These are phyloP conservation scores for Smithornis capensis DNA, from an alignment of 2,113 vertebrate genomes.

Conservation along the genomic window DNA sequence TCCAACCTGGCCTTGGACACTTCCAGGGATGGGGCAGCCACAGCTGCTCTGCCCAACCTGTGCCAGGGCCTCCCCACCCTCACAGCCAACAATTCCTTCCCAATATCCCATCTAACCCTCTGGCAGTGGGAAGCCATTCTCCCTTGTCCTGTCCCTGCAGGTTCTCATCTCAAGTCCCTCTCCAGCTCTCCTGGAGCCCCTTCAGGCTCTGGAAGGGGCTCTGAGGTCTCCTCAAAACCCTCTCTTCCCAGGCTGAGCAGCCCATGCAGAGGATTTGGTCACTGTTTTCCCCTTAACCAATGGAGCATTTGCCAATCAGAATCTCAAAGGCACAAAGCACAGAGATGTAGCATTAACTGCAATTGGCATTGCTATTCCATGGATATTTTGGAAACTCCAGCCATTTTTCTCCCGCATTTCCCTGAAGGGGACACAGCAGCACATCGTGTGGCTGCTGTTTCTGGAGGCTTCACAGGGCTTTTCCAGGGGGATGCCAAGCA, in stretches of 20 bases:
- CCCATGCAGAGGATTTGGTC: background rate
- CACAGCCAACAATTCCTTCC: rapidly evolving
- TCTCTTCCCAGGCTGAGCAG: background rate
- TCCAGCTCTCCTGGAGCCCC: background rate
- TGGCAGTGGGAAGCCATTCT: background rate
- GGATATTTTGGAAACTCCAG: background rate
- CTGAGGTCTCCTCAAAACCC: rapidly evolving
- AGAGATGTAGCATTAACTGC: background rate
- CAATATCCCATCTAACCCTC: background rate
- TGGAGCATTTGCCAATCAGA: background rate
- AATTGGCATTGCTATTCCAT: background rate
- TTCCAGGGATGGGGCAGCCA: background rate
- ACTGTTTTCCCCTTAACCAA: background rate
- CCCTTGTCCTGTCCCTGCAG: background rate
- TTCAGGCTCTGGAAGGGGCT: background rate
- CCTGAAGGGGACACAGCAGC: background rate
- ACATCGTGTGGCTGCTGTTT: rapidly evolving
- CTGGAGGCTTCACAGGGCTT: background rate
- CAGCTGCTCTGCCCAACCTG: background rate
- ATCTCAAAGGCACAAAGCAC: background rate
- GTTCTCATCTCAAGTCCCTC: background rate
- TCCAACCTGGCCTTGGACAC: background rate
- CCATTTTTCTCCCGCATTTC: background rate
- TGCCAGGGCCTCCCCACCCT: background rate
- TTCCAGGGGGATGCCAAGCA: background rate